These are phyloP conservation scores for Istiophorus platypterus DNA, from an alignment of 2,113 vertebrate species.

Conservation along the genomic window DNA sequence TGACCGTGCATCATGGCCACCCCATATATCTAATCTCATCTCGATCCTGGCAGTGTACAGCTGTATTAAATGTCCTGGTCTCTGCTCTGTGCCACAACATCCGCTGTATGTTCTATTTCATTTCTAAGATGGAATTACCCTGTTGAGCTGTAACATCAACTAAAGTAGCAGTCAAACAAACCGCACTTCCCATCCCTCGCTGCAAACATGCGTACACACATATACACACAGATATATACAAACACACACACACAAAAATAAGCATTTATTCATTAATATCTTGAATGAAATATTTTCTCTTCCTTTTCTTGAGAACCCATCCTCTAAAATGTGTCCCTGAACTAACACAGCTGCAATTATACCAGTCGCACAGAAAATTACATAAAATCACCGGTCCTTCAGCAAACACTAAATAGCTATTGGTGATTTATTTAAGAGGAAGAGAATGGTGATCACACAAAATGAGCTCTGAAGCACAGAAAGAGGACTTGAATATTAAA, in stretches of 20 bases:
- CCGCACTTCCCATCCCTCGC: not conserved
- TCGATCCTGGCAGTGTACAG: slow-evolving; percentile 23
- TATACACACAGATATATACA: not conserved
- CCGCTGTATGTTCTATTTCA: slow-evolving; percentile 33
- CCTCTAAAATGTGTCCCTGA: slow-evolving; percentile 33
- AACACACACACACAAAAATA: not conserved
- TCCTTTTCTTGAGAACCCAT: not conserved
- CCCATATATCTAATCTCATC: slow-evolving; percentile 47
- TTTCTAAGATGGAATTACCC: slow-evolving; percentile 19
- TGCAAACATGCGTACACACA: slow-evolving; percentile 4
- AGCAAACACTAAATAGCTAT: slow-evolving; percentile 40
- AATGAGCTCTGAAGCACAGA: slow-evolving; percentile 43
- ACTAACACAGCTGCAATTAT: slow-evolving; percentile 60
- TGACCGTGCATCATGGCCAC: slow-evolving; percentile 25
- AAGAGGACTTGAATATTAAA: slow-evolving; percentile 63
- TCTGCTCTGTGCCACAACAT: slow-evolving; percentile 14
- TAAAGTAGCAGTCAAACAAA: not conserved
- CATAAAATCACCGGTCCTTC: slow-evolving; percentile 47
- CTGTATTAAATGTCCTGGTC: slow-evolving; percentile 26
- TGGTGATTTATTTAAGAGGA: slow-evolving; percentile 57
- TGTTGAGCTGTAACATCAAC: not conserved
- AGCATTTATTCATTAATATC: slow-evolving; percentile 20
- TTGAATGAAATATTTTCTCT: slow-evolving; percentile 18
- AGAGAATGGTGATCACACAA: slow-evolving; percentile 39
- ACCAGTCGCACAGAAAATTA: slow-evolving; percentile 63